Evolutionary conservation across 2,113 vertebrate species (phyloP).

Genomic region (human (Homo sapiens)): GRCh38 chr4:53413001-53413500

Average conservation of each 20-base stretch:
- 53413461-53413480: not conserved
- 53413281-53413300: not conserved
- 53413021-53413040: not conserved
- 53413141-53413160: not conserved
- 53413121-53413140: not conserved
- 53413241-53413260: not conserved
- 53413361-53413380: not conserved
- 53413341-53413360: not conserved
- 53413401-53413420: not conserved
- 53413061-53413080: not conserved
- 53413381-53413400: not conserved
- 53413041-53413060: not conserved
- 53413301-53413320: not conserved
- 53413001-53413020: not conserved
- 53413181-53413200: not conserved
- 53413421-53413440: not conserved
- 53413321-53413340: not conserved
- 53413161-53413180: not conserved
- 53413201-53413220: not conserved
- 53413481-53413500: not conserved
- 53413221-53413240: not conserved
- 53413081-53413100: slow-evolving; percentile 11
- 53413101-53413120: not conserved
- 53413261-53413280: not conserved
- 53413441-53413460: slow-evolving; percentile 7